A percentile compares a stretch with the other conserved stretches of the same genome.
Evolutionary conservation across 2,113 vertebrate genomes (phyloP).

Genomic region (Dasyurus viverrinus): DNA sequence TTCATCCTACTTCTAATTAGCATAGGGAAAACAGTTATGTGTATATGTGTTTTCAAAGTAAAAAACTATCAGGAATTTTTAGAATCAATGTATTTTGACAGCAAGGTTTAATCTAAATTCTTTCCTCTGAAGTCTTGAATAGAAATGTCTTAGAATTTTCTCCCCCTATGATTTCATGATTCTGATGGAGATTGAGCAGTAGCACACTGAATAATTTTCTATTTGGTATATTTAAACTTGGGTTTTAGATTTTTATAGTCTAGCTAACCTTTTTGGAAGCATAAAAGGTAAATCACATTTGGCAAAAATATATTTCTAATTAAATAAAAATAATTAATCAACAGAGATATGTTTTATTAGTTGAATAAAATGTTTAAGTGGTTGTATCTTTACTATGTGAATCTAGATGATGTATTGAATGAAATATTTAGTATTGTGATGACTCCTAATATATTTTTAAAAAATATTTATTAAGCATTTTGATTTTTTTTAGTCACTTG

Average conservation of each 20-base stretch:
- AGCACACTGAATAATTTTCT: conserved; percentile 4
- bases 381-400: conserved; percentile 27
- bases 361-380: conserved; percentile 29
- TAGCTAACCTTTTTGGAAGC: background rate
- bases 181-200: background rate
- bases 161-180: background rate
- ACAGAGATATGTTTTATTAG: conserved; percentile 21
- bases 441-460: conserved; percentile 34
- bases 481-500: conserved; percentile 88
- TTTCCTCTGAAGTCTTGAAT: too few relatives aligned
- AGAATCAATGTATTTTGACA: background rate
- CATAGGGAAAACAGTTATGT: background rate
- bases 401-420: background rate
- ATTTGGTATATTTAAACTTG: background rate
- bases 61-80: background rate
- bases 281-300: background rate
- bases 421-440: conserved; percentile 2
- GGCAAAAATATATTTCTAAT: background rate
- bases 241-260: background rate
- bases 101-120: background rate
- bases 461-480: conserved; percentile 41
- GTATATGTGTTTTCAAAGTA: background rate
- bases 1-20: background rate
- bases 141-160: too few relatives aligned
- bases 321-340: background rate